These are phyloP conservation scores for Clarias magur DNA, from an alignment of 2,113 vertebrate species.

Conservation along the genomic window DNA sequence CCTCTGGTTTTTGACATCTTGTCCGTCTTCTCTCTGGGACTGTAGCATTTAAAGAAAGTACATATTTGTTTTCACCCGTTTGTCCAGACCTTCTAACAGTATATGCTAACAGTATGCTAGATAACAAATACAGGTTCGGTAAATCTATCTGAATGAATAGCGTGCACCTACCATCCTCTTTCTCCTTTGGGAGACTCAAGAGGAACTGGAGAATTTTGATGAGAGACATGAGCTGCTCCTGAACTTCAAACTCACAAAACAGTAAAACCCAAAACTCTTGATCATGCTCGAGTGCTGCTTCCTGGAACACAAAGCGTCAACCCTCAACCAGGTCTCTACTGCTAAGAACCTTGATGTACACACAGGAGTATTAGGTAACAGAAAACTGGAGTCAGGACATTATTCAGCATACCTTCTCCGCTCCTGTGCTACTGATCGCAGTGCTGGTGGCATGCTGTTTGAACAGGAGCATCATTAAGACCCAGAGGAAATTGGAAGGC, in stretches of 20 bases:
- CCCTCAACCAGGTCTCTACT: background rate
- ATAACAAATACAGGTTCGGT: too few species aligned
- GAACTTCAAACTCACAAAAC: slow-evolving; percentile 81
- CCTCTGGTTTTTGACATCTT: slow-evolving; percentile 47
- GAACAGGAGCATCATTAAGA: slow-evolving; percentile 84
- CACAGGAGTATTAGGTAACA: background rate
- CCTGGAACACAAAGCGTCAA: slow-evolving; percentile 67
- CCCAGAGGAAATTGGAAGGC: slow-evolving; percentile 86
- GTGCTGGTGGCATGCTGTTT: slow-evolving; percentile 86
- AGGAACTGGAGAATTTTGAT: slow-evolving; percentile 85
- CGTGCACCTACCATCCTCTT: slow-evolving; percentile 76
- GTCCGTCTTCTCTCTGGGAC: slow-evolving; percentile 58
- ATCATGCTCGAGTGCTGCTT: slow-evolving; percentile 81
- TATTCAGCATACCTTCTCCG: slow-evolving; percentile 78
- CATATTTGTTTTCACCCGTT: too few species aligned
- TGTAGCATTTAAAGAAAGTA: slow-evolving; percentile 24
- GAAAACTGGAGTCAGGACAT: background rate
- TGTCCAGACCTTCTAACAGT: too few species aligned
- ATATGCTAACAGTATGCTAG: too few species aligned
- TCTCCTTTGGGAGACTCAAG: slow-evolving; percentile 84
- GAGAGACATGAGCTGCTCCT: slow-evolving; percentile 79
- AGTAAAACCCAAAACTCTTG: slow-evolving; percentile 91
- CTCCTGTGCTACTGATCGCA: slow-evolving; percentile 48
- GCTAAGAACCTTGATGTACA: background rate
- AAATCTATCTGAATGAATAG: too few species aligned